Evolutionary conservation across 1,140 invertebrate genomes (phyloP).

Genomic region (Drosophila ficusphila): DNA sequence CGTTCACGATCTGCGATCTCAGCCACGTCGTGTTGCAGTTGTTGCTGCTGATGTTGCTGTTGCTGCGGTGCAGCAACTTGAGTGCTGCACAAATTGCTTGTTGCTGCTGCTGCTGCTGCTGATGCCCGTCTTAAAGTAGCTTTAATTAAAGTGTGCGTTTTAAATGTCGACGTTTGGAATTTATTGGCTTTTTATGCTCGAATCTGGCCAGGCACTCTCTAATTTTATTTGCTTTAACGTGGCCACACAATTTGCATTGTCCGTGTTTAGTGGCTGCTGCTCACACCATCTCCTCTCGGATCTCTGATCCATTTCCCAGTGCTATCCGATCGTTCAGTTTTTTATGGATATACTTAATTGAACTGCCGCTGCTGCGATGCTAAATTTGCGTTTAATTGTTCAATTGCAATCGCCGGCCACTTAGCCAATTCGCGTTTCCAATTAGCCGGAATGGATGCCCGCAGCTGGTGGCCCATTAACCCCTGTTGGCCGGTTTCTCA

Average conservation of each 20-base stretch:
- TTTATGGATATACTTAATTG: slow-evolving; percentile 29
- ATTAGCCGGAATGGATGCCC: slow-evolving; percentile 41
- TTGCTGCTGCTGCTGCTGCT: slow-evolving; percentile 16
- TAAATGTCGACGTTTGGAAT: slow-evolving; percentile 68
- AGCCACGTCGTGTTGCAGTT: slow-evolving; percentile 35
- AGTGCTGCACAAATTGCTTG: slow-evolving; percentile 44
- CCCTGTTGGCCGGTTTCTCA: slow-evolving; percentile 4
- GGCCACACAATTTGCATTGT: slow-evolving; percentile 42
- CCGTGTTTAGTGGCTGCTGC: slow-evolving; percentile 10
- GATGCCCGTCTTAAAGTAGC: slow-evolving; percentile 41
- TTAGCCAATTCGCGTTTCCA: slow-evolving; percentile 49
- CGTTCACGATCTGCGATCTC: slow-evolving; percentile 58
- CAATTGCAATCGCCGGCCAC: slow-evolving; percentile 33
- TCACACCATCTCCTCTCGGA: neutral
- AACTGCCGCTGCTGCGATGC: slow-evolving; percentile 13
- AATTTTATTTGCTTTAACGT: slow-evolving; percentile 50
- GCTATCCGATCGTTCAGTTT: neutral
- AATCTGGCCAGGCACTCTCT: slow-evolving; percentile 30
- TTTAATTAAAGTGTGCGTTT: slow-evolving; percentile 79
- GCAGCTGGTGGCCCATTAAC: slow-evolving; percentile 45
- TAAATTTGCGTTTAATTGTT: slow-evolving; percentile 42
- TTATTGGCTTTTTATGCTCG: slow-evolving; percentile 66
- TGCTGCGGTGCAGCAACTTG: slow-evolving; percentile 6
- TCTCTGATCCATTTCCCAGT: slow-evolving; percentile 3
- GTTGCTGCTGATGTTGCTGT: slow-evolving; percentile 9